A percentile compares a stretch with the other conserved stretches of the same genome.
These are phyloP conservation scores for Cheirogaleus medius DNA, from an alignment of 2,113 vertebrate genomes.

Conservation along the genomic window DNA sequence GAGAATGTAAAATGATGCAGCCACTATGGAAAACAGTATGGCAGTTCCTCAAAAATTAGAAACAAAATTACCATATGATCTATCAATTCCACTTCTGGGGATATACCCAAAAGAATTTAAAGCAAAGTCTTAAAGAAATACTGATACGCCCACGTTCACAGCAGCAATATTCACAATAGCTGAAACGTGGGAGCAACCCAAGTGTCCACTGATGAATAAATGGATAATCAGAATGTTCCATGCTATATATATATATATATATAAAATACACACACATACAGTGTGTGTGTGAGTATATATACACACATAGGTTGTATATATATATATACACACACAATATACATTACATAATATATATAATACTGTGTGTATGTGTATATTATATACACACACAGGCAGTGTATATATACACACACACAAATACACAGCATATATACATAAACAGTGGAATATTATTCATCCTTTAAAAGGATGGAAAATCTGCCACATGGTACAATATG, in stretches of 20 bases:
- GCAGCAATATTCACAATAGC: not conserved
- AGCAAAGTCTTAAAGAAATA: not conserved
- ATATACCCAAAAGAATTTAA: not conserved
- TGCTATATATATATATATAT: not conserved
- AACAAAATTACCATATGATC: not conserved
- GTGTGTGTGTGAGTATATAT: not conserved
- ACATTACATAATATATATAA: not conserved
- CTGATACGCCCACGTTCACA: not conserved
- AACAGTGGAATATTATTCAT: not conserved
- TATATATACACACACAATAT: not conserved
- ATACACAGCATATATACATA: not conserved
- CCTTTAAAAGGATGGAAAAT: not conserved
- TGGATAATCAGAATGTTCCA: not conserved
- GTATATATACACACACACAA: not conserved
- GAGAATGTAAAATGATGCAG: not conserved
- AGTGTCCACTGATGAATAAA: not conserved
- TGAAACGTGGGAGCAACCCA: not conserved
- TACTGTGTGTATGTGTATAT: not conserved
- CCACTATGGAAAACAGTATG: not conserved
- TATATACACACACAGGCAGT: not conserved
- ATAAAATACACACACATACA: not conserved
- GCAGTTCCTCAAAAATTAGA: not conserved
- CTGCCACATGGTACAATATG: not conserved
- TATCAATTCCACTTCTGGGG: not conserved
- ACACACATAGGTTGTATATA: not conserved